Conservation (phyloP, 2,888 invertebrate genomes). For the Oscheius myriophilus region DNA sequence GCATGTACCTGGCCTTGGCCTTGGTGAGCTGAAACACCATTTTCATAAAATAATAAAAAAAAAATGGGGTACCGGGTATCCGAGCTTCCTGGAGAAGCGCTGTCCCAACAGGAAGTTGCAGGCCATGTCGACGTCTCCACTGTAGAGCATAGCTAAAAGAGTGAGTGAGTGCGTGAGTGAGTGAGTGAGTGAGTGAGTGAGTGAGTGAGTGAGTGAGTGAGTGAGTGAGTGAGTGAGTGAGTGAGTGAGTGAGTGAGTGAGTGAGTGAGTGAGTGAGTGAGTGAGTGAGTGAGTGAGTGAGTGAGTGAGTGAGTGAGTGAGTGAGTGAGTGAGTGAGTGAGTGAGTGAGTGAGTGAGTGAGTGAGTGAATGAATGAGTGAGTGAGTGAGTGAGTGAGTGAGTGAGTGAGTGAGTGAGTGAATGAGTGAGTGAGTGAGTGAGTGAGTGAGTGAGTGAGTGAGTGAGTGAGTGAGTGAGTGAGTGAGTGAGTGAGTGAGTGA, state of each 20-base stretch:
- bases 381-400: background rate
- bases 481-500: background rate
- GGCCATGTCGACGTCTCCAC: conserved; percentile 54
- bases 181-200: background rate
- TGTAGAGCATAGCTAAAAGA: conserved; percentile 19
- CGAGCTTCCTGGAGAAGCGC: conserved; percentile 49
- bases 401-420: background rate
- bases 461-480: background rate
- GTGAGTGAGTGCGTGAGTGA: background rate
- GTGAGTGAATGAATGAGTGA: background rate
- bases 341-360: background rate
- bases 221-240: background rate
- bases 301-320: background rate
- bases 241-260: background rate
- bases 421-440: background rate
- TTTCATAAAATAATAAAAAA: too few relatives aligned
- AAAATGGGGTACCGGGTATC: conserved; percentile 34
- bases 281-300: background rate
- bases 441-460: background rate
- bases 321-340: background rate
- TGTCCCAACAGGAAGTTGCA: conserved; percentile 56
- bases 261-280: background rate
- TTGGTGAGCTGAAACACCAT: conserved; percentile 40
- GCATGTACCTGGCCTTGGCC: conserved; percentile 41
- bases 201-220: background rate